Base-by-base conservation (phyloP, 2,113 vertebrate species). In the Caranx melampygus region DNA sequence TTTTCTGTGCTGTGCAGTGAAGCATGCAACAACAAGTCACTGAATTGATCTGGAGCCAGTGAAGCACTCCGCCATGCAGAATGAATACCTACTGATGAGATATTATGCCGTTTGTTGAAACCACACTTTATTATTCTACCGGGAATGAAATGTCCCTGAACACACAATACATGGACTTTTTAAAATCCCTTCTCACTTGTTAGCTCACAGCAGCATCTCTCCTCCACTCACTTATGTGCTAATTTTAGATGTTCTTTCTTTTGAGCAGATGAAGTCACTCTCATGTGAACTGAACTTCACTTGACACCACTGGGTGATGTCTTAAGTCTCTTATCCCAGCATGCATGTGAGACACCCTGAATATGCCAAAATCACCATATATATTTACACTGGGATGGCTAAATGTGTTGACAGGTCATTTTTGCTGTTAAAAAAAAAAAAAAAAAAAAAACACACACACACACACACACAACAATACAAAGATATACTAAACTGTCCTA, bases 31-130 rank as follows among this genome's bases (percentile, higher is more conserved):
- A 61, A 49, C 42, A 55, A 79, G 64, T 70, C 67, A 79, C 6
- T 70, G 80, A 79, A 86, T 54, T 74, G 79, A 82, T 87, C 15
- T 61, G 0, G 4, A 75, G 69, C 57, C 66, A 8, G 59, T 70
- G 79, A 74, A 79, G 64, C 66, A 44, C 75, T 81, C 72, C 37
- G 76, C 78, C 64, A 70, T 33, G 79, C 81, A 85, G 77, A 76
- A 67, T 84, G 81, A 89, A 87, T 84, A 65, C 78, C 81, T 51
- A 79, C 84, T 84, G 80, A 86, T 87, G 75, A 84, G 73, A 74
- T 77, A 86, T 85, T 70, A 66, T 78, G 73, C 33, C 15, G 68
- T 81, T 71, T 74, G 70, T 61, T 59, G 40, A 71, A 79, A 82
- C 63, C 45, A 78, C 84, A 81, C 66, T 70, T 84, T 70, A 42